phyloP scores from a whole-genome alignment of 2,113 vertebrate genomes.

The Ammodramus savannarum region DNA sequence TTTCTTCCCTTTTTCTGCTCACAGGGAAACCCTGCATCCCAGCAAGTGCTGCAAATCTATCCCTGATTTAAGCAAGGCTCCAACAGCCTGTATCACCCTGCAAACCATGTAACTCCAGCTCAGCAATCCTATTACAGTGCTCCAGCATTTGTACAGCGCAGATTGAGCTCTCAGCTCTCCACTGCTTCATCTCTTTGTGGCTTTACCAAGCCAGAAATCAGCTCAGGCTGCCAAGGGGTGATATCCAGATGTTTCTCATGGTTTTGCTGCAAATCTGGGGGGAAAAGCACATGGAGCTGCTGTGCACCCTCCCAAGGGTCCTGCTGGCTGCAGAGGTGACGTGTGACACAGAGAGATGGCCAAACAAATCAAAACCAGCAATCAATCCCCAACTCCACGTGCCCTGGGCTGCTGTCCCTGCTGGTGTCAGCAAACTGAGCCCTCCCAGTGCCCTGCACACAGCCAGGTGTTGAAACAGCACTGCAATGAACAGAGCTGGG shows the following conservation, averaged over 20 bases:
- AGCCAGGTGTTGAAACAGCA: neutral
- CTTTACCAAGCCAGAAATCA: slow-evolving; percentile 21
- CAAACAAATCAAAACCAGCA: neutral
- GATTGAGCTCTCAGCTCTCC: slow-evolving; percentile 37
- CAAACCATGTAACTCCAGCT: slow-evolving; percentile 14
- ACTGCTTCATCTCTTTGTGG: neutral
- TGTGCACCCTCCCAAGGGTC: neutral
- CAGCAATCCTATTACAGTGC: slow-evolving; percentile 48
- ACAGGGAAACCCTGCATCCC: neutral
- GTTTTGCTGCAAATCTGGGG: neutral
- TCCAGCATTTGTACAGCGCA: neutral
- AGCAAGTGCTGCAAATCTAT: neutral
- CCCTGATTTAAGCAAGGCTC: neutral
- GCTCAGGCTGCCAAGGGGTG: neutral
- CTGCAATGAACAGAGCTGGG: neutral
- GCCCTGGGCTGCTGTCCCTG: neutral
- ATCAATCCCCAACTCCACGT: fast-evolving
- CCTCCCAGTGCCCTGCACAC: neutral
- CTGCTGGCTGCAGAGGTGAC: fast-evolving
- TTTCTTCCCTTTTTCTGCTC: neutral
- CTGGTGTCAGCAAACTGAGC: neutral
- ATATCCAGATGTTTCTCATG: neutral
- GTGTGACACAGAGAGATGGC: neutral
- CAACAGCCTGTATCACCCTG: neutral
- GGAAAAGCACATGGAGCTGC: neutral